A percentile compares a stretch with the other conserved stretches of the same genome.
These are phyloP conservation scores for Blastomussa wellsi DNA, from an alignment of 92 coral and sea anemone genomes.

Conservation along the genomic window DNA sequence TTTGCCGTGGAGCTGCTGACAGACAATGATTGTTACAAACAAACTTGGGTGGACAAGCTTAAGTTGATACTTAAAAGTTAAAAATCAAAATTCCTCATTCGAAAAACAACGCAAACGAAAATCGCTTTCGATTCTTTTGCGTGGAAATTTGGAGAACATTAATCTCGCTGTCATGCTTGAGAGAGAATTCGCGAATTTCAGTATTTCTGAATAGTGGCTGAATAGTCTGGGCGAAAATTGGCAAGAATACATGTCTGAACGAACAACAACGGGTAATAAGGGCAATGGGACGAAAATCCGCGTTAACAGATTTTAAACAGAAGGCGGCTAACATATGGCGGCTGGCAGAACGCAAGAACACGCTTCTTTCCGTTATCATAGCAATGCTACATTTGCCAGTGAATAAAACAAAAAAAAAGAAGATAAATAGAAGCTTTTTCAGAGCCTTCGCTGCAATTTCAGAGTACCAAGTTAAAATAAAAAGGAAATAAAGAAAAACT, in stretches of 20 bases:
- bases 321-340: not conserved
- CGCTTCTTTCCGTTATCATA: not conserved
- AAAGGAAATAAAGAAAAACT: not conserved
- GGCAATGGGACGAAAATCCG: not conserved
- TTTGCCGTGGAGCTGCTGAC: conserved; percentile 22
- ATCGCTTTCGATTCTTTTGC: not conserved
- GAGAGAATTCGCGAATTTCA: not conserved
- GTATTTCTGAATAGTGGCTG: not conserved
- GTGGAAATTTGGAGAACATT: not conserved
- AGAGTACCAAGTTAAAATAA: not conserved
- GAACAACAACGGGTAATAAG: not conserved
- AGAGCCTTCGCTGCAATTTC: not conserved
- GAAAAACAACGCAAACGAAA: not conserved
- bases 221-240: not conserved
- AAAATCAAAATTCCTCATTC: not conserved
- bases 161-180: not conserved
- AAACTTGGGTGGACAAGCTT: not conserved
- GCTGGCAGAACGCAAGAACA: not conserved
- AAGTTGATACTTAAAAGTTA: not conserved
- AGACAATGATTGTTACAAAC: not conserved
- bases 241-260: not conserved
- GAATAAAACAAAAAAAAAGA: not conserved
- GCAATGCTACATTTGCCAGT: not conserved
- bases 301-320: not conserved
- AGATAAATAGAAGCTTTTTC: not conserved